These are phyloP conservation scores for Austrofundulus limnaeus DNA, from an alignment of 2,113 vertebrate species.

Conservation along the genomic window DNA sequence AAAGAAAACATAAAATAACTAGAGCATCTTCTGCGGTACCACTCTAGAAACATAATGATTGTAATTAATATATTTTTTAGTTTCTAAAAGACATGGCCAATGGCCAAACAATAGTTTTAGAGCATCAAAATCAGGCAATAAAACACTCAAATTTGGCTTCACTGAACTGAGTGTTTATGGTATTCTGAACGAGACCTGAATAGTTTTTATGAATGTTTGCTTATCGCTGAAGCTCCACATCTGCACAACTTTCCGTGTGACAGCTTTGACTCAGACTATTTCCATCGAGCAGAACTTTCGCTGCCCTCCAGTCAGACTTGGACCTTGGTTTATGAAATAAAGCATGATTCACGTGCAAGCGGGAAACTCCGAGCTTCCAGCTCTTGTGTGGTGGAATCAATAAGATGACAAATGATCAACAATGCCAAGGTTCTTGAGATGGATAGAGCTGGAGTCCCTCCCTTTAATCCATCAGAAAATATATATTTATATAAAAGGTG, in stretches of 20 bases:
- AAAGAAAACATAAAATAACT: too few relatives aligned
- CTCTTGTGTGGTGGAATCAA: slow-evolving; percentile 62
- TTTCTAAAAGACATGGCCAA: too few relatives aligned
- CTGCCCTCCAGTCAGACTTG: slow-evolving; percentile 53
- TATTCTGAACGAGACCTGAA: neutral
- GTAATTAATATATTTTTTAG: too few relatives aligned
- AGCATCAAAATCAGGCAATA: too few relatives aligned
- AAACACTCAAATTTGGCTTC: too few relatives aligned
- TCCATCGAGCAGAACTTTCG: slow-evolving; percentile 50
- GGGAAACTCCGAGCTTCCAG: slow-evolving; percentile 61
- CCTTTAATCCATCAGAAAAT: slow-evolving; percentile 58
- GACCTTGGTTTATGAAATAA: slow-evolving; percentile 71
- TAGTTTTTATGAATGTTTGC: neutral
- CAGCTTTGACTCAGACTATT: slow-evolving; percentile 58
- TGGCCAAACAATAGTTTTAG: too few relatives aligned
- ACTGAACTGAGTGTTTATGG: too few relatives aligned
- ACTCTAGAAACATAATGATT: too few relatives aligned
- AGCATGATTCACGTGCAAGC: slow-evolving; percentile 47
- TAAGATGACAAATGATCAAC: slow-evolving; percentile 69
- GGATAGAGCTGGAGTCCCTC: slow-evolving; percentile 57
- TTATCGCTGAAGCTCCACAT: slow-evolving; percentile 30
- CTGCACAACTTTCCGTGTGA: slow-evolving; percentile 36
- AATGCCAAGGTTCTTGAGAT: slow-evolving; percentile 57
- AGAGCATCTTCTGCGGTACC: too few relatives aligned
- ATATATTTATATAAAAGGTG: slow-evolving; percentile 18